Evolutionary conservation across 2,888 invertebrate genomes (phyloP), one percentile per base, ranked within the genome.

Genomic region (Nymphalis urticae): DNA sequence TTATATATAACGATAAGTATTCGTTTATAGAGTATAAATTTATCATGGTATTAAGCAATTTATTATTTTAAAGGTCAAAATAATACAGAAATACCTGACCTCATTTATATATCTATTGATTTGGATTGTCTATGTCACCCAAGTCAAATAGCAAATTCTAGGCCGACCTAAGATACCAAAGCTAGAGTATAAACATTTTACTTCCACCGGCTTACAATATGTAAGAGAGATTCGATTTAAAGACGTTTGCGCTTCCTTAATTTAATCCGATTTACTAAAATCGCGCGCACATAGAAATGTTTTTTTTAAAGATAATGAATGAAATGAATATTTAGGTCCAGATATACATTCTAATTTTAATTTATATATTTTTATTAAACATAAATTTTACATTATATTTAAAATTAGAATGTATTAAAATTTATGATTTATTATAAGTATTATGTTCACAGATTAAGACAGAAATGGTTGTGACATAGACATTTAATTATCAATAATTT

Each of bases 61-160:
- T 2, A 53, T 53, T 53, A 24, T 53, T 24, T 16, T 24, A 62
- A 63, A 59, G 68, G 68, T 68, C 63, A 68, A 63, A 51, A 24
- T 62, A 13, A 24, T 64, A 64, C 48, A n/a, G 50, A 64, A 61
- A 54, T 27, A 54, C 54, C 27, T 54, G 16, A 27, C 24, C 27
- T 27, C 27, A 24, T 54, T 32, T 53, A 27, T 64, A 64, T 56
- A 64, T 61, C 63, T 50, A 67, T 42, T 13, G 67, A 48, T 58
- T 67, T 58, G 42, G 24, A 24, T 56, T 62, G 48, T 54, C 7
- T 54, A 16, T 54, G 27, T 54, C 27, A 54, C 54, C 9, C 24
- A 21, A 53, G 21, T 5, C 21, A 54, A 24, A 54, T 24, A 27
- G 48, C 32, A 54, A 62, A 17, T 62, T 62, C 36, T 56, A 62